Conservation (phyloP, 2,888 invertebrate species). For the Hirtodrosophila histrioides region DNA sequence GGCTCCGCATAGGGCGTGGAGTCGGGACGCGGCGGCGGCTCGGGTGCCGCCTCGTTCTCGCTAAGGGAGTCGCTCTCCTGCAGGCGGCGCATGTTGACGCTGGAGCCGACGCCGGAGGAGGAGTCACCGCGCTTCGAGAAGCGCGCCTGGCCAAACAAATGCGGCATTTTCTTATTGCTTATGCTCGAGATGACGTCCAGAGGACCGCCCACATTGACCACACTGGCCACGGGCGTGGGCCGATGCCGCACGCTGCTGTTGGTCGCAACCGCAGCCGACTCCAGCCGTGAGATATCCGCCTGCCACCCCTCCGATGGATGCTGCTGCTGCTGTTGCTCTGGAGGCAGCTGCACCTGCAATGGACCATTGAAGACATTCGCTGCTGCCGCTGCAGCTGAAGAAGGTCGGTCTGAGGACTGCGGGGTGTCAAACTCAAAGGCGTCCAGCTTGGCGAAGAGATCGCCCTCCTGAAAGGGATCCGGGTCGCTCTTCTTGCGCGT, state of each 20-base stretch:
- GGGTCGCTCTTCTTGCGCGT: constrained; percentile 87
- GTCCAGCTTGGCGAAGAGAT: constrained; percentile 83
- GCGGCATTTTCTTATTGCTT: constrained; percentile 84
- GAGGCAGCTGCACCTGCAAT: constrained; percentile 89
- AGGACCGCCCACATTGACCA: constrained; percentile 52
- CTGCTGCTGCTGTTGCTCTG: constrained; percentile 85
- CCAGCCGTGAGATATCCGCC: constrained; percentile 59
- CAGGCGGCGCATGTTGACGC: constrained; percentile 84
- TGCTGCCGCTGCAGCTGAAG: constrained; percentile 60
- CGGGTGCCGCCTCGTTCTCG: constrained; percentile 84
- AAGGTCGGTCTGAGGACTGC: constrained; percentile 16
- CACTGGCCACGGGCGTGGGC: constrained; percentile 60
- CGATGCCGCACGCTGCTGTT: constrained; percentile 72
- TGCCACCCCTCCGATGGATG: constrained; percentile 59
- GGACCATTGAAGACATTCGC: constrained; percentile 87
- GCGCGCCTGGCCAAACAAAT: constrained; percentile 83
- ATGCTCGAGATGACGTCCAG: constrained; percentile 85
- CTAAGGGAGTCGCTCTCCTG: constrained; percentile 85
- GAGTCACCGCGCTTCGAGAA: constrained; percentile 82
- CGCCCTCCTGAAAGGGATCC: constrained; percentile 89
- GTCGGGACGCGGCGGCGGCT: constrained; percentile 84
- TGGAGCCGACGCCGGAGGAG: constrained; percentile 75
- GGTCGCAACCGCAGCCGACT: constrained; percentile 51
- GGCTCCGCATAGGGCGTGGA: constrained; percentile 86
- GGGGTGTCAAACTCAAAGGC: constrained; percentile 84